A percentile compares a stretch with the other conserved stretches of the same genome.
Conservation (phyloP, 2,113 vertebrate species). For the Corynorhinus townsendii region DNA sequence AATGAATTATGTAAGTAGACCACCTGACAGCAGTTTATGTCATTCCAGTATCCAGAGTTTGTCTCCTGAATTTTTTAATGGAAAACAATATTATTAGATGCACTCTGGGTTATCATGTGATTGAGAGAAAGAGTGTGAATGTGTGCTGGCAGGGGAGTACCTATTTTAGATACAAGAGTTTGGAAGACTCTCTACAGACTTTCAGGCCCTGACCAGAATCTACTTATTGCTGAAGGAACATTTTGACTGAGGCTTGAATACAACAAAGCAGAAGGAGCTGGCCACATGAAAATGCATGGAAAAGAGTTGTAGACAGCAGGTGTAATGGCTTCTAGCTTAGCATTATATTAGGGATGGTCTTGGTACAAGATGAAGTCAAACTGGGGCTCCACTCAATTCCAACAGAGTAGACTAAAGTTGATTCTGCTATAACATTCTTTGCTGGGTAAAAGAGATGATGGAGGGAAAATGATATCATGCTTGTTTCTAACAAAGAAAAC, state of each 20-base stretch:
- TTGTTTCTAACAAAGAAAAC: not conserved
- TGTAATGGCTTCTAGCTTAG: not conserved
- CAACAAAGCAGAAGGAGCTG: not conserved
- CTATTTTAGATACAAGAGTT: not conserved
- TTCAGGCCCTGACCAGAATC: not conserved
- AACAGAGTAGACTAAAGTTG: not conserved
- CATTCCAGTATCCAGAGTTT: not conserved
- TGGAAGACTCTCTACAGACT: not conserved
- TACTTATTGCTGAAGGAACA: not conserved
- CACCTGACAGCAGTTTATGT: not conserved
- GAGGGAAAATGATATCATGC: not conserved
- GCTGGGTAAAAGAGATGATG: not conserved
- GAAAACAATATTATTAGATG: not conserved
- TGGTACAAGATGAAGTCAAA: not conserved
- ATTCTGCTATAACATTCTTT: not conserved
- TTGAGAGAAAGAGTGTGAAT: not conserved
- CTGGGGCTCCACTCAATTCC: not conserved
- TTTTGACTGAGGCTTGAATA: not conserved
- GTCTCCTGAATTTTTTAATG: not conserved
- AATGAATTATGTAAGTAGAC: not conserved
- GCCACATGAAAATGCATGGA: not conserved
- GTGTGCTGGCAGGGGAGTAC: rapidly evolving
- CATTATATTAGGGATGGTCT: not conserved
- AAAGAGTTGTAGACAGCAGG: not conserved
- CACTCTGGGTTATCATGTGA: not conserved